A percentile compares a stretch with the other conserved stretches of the same genome.
Conservation (phyloP, 2,888 invertebrate species). For the Caenorhabditis imperialis region DNA sequence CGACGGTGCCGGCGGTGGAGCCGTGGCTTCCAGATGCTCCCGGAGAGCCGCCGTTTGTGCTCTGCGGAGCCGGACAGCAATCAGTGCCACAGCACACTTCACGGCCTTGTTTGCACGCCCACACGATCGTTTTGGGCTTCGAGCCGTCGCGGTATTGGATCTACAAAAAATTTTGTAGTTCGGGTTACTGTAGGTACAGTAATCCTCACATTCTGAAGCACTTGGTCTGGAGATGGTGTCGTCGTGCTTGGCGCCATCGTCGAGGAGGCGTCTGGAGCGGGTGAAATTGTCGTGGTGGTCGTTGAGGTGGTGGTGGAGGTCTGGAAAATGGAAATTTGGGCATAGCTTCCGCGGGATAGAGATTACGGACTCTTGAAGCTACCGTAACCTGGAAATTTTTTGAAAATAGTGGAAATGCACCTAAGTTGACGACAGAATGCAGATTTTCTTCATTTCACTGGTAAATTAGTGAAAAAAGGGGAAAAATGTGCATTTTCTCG, state of each 20-base stretch:
- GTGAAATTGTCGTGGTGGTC: constrained; percentile 61
- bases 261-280: constrained; percentile 37
- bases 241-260: constrained; percentile 53
- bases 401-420: neutral
- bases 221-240: constrained; percentile 57
- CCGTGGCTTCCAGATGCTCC: neutral
- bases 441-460: too few relatives aligned
- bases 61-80: constrained; percentile 68
- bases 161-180: constrained; percentile 57
- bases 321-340: too few relatives aligned
- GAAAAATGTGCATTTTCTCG: too few relatives aligned
- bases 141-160: constrained; percentile 73
- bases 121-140: constrained; percentile 71
- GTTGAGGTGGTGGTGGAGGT: constrained; percentile 43
- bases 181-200: neutral
- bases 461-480: too few relatives aligned
- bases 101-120: constrained; percentile 66
- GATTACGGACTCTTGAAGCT: too few relatives aligned
- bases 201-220: constrained; percentile 56
- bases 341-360: too few relatives aligned
- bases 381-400: too few relatives aligned
- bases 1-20: constrained; percentile 31
- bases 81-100: constrained; percentile 71
- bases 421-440: too few relatives aligned
- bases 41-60: constrained; percentile 2